A percentile compares a stretch with the other conserved stretches of the same genome.
Conservation (phyloP, 1,140 invertebrate species). For the Dendroctonus ponderosae region DNA sequence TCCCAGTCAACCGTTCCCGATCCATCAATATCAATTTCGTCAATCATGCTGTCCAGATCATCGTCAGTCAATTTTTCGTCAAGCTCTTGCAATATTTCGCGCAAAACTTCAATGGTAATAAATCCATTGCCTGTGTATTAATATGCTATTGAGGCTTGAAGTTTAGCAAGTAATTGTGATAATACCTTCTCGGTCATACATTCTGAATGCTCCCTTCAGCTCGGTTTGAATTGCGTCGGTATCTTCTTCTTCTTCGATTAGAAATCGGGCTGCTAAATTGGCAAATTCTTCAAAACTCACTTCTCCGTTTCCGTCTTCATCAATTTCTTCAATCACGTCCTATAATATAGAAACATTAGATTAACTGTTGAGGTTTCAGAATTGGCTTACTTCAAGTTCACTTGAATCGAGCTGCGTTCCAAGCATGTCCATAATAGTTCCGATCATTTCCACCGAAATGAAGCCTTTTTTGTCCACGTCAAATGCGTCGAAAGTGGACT, state of each 20-base stretch:
- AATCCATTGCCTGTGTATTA: constrained; percentile 62
- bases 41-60: constrained; percentile 72
- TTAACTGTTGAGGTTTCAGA: not conserved
- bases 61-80: constrained; percentile 69
- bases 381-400: constrained; percentile 58
- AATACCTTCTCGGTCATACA: constrained; percentile 71
- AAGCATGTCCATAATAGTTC: constrained; percentile 74
- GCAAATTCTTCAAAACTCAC: constrained; percentile 61
- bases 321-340: constrained; percentile 50
- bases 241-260: constrained; percentile 64
- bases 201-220: constrained; percentile 75
- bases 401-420: constrained; percentile 69
- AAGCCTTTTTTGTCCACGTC: constrained; percentile 74
- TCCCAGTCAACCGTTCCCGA: constrained; percentile 74
- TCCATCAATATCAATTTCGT: constrained; percentile 71
- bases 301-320: constrained; percentile 53
- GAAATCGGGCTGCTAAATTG: constrained; percentile 52
- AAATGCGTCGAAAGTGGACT: constrained; percentile 77
- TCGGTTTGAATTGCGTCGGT: constrained; percentile 70
- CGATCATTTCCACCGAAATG: constrained; percentile 71
- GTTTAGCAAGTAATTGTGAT: not conserved
- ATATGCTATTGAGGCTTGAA: not conserved
- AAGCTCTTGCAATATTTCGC: constrained; percentile 71
- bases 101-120: constrained; percentile 69
- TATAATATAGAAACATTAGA: constrained; percentile 50